Evolutionary conservation across 1,140 invertebrate genomes (phyloP), one percentile per base, ranked within the genome.

Genomic region (Amphibalanus amphitrite): DNA sequence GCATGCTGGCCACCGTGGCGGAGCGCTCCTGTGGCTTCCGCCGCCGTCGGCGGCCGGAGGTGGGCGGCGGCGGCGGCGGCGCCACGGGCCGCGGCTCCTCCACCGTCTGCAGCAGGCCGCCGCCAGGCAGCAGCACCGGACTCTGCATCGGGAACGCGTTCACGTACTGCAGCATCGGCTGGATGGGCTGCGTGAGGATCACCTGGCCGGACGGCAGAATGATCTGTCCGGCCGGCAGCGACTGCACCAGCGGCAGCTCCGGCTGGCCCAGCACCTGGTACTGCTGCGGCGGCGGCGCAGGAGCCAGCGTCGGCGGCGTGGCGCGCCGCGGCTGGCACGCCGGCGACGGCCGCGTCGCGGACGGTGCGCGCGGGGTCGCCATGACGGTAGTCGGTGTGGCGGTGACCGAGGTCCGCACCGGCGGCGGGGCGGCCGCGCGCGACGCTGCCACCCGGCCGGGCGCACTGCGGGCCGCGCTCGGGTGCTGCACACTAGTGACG

Each of bases 131-230:
- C n/a, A 67, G 28, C 65, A 67, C 10, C 65, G 3, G 65, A 20
- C 23, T 59, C 47, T 59, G 47, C 47, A 59, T 59, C 47, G 47
- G 47, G 47, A 59, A 59, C 13, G 47, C 47, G 47, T 59, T 59
- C 6, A 67, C 65, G 65, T 67, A 67, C 28, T 67, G 65, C 65
- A 67, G 26, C 65, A 67, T 26, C 23, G 65, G 65, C 65, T 67
- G 65, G 8, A 28, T 28, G 3, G 65, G 26, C 47, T 59, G 47
- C 47, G 47, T 59, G 3, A 67, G 28, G 26, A 67, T 28, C 65
- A 67, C 26, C 65, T 67, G 65, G 8, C 65, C 65, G 28, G 15
- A 28, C 17, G 65, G 65, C 17, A 67, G 28, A 10, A 67, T 26
- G 26, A 67, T 26, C 28, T 26, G 65, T 8, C 26, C 28, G 65